Base-by-base conservation (phyloP, 1,140 invertebrate genomes). In the Polyergus mexicanus region DNA sequence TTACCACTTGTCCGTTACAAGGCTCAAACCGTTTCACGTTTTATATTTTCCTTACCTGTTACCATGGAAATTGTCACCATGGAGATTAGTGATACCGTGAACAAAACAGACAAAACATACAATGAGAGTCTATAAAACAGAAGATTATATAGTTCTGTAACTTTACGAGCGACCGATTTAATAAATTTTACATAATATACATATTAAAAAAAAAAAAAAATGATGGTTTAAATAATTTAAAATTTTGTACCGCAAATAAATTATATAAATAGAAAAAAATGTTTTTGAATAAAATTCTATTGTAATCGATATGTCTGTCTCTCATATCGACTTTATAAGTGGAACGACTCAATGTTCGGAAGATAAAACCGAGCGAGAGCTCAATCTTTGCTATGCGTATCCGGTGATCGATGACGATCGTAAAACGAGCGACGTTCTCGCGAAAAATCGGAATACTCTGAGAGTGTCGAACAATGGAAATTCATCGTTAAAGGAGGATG, bases 401-500 rank as follows among this genome's bases (percentile, higher is more conserved):
- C 93, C 94, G 38, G 58, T 47, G 32, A 58, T 92, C 74, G 72
- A 87, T 1, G 35, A 86, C 8, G 85, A 89, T 11, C 8, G 47
- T 6, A 56, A 92, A 13, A 69, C 85, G 13, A 91, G 84, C 60
- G 85, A 80, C 35, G 89, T 94, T 6, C 78, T 94, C 28, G 86
- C 84, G 3, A 62, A 66, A 74, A 28, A 83, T 7, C 76, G 63
- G 22, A 16, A 85, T 41, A 74, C 69, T 63, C 51, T 62, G 10
- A 83, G 85, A 84, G 75, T 76, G 68, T 85, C 51, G 58, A 25
- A 32, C 32, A 65, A 83, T 32, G 84, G 86, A 51, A 56, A 58
- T 0, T 62, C 75, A 25, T 88, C 71, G n/a, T 72, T 19, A 16
- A 51, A 16, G 6, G 93, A 94, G 8, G 94, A 95, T 71, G 94